A percentile compares a stretch with the other conserved stretches of the same genome.
Conservation (phyloP, 2,888 invertebrate genomes). For the Agrotis clavis region DNA sequence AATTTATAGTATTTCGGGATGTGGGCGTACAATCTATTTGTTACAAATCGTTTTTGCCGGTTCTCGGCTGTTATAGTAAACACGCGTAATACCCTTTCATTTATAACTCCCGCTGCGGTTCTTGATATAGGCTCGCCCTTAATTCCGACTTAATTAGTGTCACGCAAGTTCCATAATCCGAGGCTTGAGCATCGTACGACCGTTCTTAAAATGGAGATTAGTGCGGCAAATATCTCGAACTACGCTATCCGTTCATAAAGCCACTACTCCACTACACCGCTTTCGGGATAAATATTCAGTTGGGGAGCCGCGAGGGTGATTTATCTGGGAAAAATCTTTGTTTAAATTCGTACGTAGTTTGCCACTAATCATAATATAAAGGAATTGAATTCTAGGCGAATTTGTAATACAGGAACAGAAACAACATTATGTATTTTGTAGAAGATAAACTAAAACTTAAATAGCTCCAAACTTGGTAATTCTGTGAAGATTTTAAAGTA, state of each 20-base stretch:
- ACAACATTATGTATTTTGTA: conserved; percentile 8
- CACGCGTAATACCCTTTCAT: conserved; percentile 89
- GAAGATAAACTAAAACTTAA: conserved; percentile 43
- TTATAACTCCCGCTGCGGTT: conserved; percentile 89
- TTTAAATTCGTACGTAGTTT: conserved; percentile 25
- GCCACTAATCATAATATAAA: conserved; percentile 31
- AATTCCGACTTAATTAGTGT: conserved; percentile 91
- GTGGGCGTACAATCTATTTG: conserved; percentile 54
- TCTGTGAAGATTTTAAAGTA: conserved; percentile 76
- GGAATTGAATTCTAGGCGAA: conserved; percentile 16
- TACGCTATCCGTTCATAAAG: conserved; percentile 86
- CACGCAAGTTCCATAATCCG: conserved; percentile 91
- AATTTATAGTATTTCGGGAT: conserved; percentile 45
- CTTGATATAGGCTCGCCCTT: conserved; percentile 90
- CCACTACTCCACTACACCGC: conserved; percentile 74
- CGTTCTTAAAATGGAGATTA: conserved; percentile 91
- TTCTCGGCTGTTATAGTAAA: conserved; percentile 80
- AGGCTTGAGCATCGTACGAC: conserved; percentile 89
- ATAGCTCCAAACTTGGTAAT: conserved; percentile 52
- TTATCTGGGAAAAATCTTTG: conserved; percentile 57
- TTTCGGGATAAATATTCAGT: conserved; percentile 63
- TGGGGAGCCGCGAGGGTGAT: conserved; percentile 55
- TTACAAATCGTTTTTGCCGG: conserved; percentile 69
- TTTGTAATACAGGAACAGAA: neutral
- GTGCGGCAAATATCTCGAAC: conserved; percentile 89